These are phyloP conservation scores for Apis laboriosa DNA, from an alignment of 1,140 invertebrate genomes.

Conservation along the genomic window DNA sequence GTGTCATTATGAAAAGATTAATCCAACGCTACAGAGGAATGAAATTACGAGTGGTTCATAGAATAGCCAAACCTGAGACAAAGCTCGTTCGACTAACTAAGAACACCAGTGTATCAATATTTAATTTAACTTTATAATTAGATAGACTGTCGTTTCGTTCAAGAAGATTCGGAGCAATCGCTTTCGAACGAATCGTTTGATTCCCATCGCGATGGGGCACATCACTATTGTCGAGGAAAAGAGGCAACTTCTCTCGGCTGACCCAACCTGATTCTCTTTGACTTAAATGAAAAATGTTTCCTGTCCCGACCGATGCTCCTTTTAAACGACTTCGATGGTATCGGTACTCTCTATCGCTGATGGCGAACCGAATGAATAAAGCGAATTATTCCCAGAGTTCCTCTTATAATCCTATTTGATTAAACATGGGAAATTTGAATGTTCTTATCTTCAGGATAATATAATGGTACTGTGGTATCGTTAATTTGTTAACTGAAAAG, in stretches of 20 bases:
- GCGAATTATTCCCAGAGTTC: neutral
- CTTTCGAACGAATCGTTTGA: constrained; percentile 1
- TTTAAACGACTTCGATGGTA: constrained; percentile 1
- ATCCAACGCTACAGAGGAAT: neutral
- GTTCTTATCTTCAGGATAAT: neutral
- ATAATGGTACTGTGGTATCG: neutral
- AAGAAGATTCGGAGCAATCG: constrained; percentile 19
- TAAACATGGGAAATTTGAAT: neutral
- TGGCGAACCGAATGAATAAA: neutral
- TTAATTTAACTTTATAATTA: constrained; percentile 40
- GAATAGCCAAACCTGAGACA: neutral
- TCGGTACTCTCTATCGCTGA: neutral
- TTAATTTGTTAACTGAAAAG: neutral
- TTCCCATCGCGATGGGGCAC: constrained; percentile 22
- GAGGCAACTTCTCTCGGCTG: neutral
- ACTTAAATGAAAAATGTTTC: constrained; percentile 30
- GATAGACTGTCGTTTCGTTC: constrained; percentile 13
- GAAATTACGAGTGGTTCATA: neutral
- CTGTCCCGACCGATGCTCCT: constrained; percentile 8
- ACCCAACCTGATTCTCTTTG: neutral
- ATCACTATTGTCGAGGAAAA: constrained; percentile 22
- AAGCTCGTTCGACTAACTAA: neutral
- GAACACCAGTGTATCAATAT: constrained; percentile 20
- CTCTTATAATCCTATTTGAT: neutral
- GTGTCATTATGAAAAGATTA: neutral